Conservation (phyloP, 2,113 vertebrate species). For the Nyctereutes procyonoides region DNA sequence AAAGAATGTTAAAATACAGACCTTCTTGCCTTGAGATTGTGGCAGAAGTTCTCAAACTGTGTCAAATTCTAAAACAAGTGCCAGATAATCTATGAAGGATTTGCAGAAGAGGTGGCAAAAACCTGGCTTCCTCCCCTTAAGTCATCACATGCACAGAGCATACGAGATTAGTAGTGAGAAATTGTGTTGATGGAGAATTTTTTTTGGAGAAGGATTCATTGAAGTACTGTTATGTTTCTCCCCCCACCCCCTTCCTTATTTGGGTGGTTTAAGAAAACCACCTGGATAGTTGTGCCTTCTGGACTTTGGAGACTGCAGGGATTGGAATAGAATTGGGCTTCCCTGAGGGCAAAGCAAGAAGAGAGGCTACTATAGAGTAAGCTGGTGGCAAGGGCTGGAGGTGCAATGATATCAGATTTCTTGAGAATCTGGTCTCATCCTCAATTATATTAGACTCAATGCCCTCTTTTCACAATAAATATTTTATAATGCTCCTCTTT, state of each 20-base stretch:
- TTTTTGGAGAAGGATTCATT: not conserved
- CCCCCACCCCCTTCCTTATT: not conserved
- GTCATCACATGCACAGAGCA: not conserved
- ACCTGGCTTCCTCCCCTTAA: not conserved
- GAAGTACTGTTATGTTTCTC: not conserved
- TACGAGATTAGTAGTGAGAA: not conserved
- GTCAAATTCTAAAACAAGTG: not conserved
- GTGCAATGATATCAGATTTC: not conserved
- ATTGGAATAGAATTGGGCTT: constrained; percentile 14
- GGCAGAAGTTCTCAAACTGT: not conserved
- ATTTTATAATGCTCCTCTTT: constrained; percentile 16
- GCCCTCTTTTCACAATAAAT: not conserved
- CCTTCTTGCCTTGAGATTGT: not conserved
- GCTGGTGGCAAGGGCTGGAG: not conserved
- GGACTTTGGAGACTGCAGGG: constrained; percentile 16
- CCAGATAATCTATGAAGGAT: not conserved
- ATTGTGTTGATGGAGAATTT: not conserved
- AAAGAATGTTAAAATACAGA: not conserved
- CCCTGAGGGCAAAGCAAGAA: not conserved
- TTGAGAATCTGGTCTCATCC: not conserved
- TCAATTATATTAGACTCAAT: not conserved
- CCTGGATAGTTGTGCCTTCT: not conserved
- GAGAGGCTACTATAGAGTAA: not conserved
- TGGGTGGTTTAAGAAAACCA: not conserved
- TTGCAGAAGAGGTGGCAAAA: not conserved